Evolutionary conservation across 2,797 vertebrate genomes (phyloP).

Genomic region (Psittacula derbiana): DNA sequence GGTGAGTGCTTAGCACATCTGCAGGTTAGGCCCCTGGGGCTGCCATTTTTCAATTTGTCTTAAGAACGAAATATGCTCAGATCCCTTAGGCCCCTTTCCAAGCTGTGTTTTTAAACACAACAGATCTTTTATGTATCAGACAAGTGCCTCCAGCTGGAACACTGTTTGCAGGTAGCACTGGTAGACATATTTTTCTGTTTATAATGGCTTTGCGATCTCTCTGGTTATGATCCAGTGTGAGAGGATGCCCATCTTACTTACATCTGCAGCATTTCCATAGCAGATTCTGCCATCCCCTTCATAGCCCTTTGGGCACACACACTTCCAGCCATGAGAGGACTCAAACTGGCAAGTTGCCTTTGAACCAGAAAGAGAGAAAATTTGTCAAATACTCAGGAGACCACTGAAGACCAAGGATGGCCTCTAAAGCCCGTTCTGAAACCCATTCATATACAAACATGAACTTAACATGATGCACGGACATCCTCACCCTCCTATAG

Average conservation of each 20-base stretch:
- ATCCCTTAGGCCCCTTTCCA: not conserved
- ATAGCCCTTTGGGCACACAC: conserved; percentile 84
- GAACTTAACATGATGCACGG: not conserved
- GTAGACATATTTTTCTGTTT: not conserved
- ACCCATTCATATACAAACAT: not conserved
- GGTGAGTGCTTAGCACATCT: not conserved
- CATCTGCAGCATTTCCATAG: conserved; percentile 83
- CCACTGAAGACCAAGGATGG: not conserved
- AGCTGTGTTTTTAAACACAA: not conserved
- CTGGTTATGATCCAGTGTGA: not conserved
- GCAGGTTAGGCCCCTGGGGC: not conserved
- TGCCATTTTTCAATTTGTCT: not conserved
- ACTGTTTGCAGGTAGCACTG: not conserved
- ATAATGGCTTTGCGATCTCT: not conserved
- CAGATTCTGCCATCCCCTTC: conserved; percentile 84
- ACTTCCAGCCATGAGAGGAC: conserved; percentile 78
- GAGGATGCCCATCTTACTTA: conserved; percentile 59
- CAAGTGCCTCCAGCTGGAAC: not conserved
- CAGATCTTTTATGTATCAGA: not conserved
- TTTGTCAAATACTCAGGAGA: not conserved
- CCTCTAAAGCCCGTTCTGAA: not conserved
- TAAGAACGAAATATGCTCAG: not conserved
- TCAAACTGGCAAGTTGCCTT: conserved; percentile 85
- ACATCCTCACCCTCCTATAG: not conserved
- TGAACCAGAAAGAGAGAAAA: not conserved